Percentiles rank a stretch among this genome's conserved stretches.
Conservation (phyloP, 2,888 invertebrate genomes). For the Drosophila ezoana region DNA sequence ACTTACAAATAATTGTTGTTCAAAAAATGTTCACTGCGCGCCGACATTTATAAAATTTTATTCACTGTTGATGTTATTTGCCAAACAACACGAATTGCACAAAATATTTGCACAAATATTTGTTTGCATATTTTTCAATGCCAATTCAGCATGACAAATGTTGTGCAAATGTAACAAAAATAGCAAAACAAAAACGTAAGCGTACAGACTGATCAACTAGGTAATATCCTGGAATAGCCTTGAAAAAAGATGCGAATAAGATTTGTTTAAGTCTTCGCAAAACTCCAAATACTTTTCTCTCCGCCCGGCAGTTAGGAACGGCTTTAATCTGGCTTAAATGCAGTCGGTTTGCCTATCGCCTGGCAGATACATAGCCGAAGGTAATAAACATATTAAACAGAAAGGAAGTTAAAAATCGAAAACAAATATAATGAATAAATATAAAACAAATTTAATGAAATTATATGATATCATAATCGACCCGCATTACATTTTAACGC, state of each 20-base stretch:
- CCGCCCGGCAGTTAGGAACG: no score
- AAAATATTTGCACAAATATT: conserved; percentile 54
- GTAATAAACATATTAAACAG: no score
- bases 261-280: no score
- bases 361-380: background rate
- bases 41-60: conserved; percentile 35
- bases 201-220: background rate
- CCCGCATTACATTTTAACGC: background rate
- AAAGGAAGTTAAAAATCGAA: no score
- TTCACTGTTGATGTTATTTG: conserved; percentile 54
- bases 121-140: conserved; percentile 50
- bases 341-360: background rate
- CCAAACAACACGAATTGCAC: conserved; percentile 50
- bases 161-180: conserved; percentile 24
- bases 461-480: no score
- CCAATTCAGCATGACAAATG: conserved; percentile 63
- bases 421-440: no score
- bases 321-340: no score
- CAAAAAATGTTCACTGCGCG: conserved; percentile 18
- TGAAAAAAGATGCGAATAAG: background rate
- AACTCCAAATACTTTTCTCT: no score
- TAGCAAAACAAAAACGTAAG: background rate
- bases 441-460: no score
- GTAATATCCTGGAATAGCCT: conserved; percentile 4
- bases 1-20: conserved; percentile 71